Percentiles rank a stretch among this genome's conserved stretches.
Evolutionary conservation across 1,140 invertebrate genomes (phyloP).

Genomic region (Euglossa dilemma): DNA sequence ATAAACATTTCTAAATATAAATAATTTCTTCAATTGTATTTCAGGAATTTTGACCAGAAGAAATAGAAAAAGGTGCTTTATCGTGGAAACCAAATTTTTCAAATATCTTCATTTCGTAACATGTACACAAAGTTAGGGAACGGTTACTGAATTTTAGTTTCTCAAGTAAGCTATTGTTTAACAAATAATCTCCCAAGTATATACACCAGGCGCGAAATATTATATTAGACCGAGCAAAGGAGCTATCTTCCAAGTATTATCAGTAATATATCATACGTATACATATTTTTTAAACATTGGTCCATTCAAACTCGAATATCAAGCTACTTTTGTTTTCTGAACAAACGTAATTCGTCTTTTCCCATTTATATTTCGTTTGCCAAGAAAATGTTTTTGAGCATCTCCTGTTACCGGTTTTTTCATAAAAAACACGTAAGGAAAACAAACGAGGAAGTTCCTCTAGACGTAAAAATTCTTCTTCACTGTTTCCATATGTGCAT

Average conservation of each 20-base stretch:
- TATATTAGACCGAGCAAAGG: not conserved
- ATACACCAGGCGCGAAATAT: not conserved
- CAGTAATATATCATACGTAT: not conserved
- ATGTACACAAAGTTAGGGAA: not conserved
- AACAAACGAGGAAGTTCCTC: constrained; percentile 6
- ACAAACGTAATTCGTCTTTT: not conserved
- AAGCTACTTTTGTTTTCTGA: not conserved
- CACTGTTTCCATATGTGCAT: not conserved
- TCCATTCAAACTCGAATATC: constrained; percentile 33
- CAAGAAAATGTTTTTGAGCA: not conserved
- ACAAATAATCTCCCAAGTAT: not conserved
- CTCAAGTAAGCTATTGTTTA: not conserved
- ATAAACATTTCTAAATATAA: no score
- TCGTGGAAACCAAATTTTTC: not conserved
- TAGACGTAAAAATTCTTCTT: not conserved
- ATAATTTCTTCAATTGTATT: not conserved
- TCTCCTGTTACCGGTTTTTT: not conserved
- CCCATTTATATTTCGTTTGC: not conserved
- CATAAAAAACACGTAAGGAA: not conserved
- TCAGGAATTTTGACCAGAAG: not conserved
- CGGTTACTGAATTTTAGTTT: constrained; percentile 5
- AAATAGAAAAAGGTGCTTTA: not conserved
- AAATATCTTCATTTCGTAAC: not conserved
- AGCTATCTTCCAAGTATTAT: not conserved
- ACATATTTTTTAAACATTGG: constrained; percentile 28